Evolutionary conservation across 2,797 vertebrate species (phyloP).

Genomic region (Glyptemys insculpta): DNA sequence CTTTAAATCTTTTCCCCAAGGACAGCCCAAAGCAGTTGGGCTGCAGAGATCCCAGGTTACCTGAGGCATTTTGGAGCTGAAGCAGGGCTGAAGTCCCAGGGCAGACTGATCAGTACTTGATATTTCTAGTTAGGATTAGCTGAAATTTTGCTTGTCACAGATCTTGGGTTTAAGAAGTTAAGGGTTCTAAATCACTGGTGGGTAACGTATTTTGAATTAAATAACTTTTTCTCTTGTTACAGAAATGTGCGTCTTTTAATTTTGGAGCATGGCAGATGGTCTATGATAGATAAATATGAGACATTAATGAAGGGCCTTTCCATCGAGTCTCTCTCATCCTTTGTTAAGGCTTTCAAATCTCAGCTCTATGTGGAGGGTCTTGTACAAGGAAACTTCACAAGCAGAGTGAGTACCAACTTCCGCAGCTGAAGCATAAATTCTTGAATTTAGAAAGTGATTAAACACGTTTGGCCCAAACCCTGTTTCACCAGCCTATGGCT

Average conservation of each 20-base stretch:
- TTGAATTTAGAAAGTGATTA: accelerated
- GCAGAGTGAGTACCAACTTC: conserved; percentile 81
- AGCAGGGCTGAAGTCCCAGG: background rate
- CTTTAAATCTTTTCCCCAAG: background rate
- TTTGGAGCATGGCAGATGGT: conserved; percentile 92
- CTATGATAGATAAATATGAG: conserved; percentile 92
- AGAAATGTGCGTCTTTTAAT: conserved; percentile 93
- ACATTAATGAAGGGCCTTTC: conserved; percentile 88
- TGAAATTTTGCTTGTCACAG: background rate
- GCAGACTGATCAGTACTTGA: background rate
- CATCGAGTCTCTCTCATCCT: conserved; percentile 86
- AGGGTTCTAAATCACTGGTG: background rate
- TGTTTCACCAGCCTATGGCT: background rate
- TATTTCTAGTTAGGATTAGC: background rate
- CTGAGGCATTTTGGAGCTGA: background rate
- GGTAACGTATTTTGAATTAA: background rate
- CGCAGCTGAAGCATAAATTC: background rate
- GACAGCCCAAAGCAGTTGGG: background rate
- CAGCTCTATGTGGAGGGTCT: conserved; percentile 92
- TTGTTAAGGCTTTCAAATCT: conserved; percentile 88
- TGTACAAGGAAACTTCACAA: conserved; percentile 94
- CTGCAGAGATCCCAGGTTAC: background rate
- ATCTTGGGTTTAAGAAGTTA: background rate
- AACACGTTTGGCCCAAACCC: accelerated
- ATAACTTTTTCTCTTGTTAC: background rate